Evolutionary conservation across 2,113 vertebrate genomes (phyloP).

Genomic region (Coryphaenoides rupestris): DNA sequence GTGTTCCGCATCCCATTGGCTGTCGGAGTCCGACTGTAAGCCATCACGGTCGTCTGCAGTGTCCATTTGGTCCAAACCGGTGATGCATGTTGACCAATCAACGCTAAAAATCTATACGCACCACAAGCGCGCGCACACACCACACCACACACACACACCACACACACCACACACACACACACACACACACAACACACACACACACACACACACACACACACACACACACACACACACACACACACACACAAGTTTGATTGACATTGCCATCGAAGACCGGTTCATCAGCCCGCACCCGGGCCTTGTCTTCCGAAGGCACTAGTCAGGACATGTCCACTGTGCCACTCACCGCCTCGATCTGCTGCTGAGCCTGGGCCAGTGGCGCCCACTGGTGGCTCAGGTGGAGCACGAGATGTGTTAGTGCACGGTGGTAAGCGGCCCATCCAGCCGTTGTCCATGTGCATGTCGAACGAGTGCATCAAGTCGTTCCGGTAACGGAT

Average conservation of each 20-base stretch:
- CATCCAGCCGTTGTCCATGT: constrained; percentile 61
- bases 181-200: too few species aligned
- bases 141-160: too few species aligned
- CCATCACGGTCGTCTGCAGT: constrained; percentile 24
- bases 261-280: too few species aligned
- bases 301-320: too few species aligned
- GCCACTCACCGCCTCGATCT: constrained; percentile 60
- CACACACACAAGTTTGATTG: too few species aligned
- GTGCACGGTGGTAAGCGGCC: constrained; percentile 29
- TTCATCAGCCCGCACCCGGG: too few species aligned
- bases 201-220: too few species aligned
- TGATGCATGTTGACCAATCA: constrained; percentile 59
- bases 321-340: too few species aligned
- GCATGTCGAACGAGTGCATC: constrained; percentile 70
- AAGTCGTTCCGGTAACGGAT: constrained; percentile 69
- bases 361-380: constrained; percentile 28
- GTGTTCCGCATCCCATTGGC: constrained; percentile 50
- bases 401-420: constrained; percentile 46
- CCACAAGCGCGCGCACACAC: too few species aligned
- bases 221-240: too few species aligned
- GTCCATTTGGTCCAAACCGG: constrained; percentile 59
- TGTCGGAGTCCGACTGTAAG: constrained; percentile 25
- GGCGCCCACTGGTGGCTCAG: too few species aligned
- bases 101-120: constrained; percentile 54
- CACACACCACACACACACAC: too few species aligned